These are phyloP conservation scores for Palaemon carinicauda DNA, from an alignment of 1,140 invertebrate genomes.

Conservation along the genomic window DNA sequence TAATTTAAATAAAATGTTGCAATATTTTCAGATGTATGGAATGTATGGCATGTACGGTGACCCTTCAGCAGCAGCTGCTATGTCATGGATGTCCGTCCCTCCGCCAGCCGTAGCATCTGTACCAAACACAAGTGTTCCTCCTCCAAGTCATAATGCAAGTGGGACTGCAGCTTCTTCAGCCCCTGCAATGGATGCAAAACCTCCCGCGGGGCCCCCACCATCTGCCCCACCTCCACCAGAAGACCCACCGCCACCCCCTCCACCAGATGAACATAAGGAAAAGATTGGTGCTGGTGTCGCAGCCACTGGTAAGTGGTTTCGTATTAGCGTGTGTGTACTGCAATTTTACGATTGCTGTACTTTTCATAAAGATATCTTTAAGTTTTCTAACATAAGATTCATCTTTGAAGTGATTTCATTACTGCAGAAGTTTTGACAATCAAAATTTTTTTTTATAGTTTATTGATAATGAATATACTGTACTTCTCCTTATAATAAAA, in stretches of 20 bases:
- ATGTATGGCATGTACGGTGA: slow-evolving; percentile 29
- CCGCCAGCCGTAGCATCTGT: background rate
- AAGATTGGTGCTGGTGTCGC: background rate
- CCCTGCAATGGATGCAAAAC: background rate
- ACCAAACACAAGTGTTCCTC: slow-evolving; percentile 3
- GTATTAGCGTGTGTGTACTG: background rate
- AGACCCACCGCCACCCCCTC: background rate
- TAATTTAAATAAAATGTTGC: background rate
- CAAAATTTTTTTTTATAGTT: too few species aligned
- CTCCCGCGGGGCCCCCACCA: background rate
- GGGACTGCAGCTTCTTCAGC: background rate
- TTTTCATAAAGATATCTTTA: too few species aligned
- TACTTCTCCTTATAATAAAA: too few species aligned
- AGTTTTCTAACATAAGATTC: too few species aligned
- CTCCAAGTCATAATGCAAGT: background rate
- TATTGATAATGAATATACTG: too few species aligned
- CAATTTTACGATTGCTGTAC: too few species aligned
- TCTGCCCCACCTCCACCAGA: background rate
- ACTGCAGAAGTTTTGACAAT: too few species aligned
- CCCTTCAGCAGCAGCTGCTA: background rate
- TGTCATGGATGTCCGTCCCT: slow-evolving; percentile 27
- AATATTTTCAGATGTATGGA: slow-evolving; percentile 7
- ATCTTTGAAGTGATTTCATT: too few species aligned
- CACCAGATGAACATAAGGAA: slow-evolving; percentile 6
- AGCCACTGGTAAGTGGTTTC: background rate